These are phyloP conservation scores for Zeus faber DNA, from an alignment of 2,113 vertebrate species.

Conservation along the genomic window DNA sequence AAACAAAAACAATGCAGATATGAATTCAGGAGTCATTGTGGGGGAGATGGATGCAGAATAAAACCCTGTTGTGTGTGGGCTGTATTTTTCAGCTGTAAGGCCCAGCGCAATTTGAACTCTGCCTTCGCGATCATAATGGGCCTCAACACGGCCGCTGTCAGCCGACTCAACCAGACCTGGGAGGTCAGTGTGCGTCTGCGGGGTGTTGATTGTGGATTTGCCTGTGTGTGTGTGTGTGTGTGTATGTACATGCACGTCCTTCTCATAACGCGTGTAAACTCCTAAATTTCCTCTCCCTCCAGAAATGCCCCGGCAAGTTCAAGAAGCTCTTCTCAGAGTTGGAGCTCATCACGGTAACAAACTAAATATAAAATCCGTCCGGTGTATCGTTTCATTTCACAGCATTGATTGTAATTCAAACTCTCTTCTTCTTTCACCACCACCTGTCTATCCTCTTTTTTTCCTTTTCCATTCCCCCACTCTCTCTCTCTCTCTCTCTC, in stretches of 20 bases:
- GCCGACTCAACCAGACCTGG: conserved; percentile 95
- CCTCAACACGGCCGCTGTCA: conserved; percentile 94
- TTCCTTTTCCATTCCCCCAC: background rate
- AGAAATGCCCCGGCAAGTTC: conserved; percentile 98
- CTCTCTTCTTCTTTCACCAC: background rate
- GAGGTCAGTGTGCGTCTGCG: conserved; percentile 79
- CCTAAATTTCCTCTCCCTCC: conserved; percentile 18
- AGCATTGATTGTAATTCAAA: background rate
- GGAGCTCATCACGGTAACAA: conserved; percentile 90
- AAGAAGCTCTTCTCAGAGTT: conserved; percentile 98
- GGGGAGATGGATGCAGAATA: no score
- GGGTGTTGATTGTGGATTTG: conserved; percentile 5
- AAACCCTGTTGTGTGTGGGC: conserved; percentile 12
- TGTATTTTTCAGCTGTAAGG: conserved; percentile 98
- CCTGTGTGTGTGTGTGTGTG: background rate
- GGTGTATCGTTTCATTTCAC: background rate
- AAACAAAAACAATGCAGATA: no score
- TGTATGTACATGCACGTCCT: background rate
- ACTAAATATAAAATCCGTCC: background rate
- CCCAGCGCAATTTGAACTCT: conserved; percentile 95
- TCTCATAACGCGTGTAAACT: background rate
- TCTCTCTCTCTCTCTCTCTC: background rate
- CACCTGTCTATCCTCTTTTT: background rate
- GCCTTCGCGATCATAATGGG: conserved; percentile 99
- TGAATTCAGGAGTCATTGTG: no score